Conservation (phyloP, 23 tunicate species). For the Corella eumyota region DNA sequence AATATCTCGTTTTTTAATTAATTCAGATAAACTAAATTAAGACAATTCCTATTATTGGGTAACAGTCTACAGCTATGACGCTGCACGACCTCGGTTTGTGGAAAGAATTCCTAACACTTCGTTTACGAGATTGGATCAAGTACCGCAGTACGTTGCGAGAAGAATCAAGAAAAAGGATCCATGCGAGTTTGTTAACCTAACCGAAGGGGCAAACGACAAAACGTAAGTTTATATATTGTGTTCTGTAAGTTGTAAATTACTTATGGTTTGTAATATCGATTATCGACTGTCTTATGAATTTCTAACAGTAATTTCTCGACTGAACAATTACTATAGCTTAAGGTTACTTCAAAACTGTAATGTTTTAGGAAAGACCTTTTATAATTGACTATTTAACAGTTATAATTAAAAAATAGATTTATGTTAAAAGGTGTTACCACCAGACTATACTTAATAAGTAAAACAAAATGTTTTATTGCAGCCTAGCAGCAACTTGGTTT, state of each 20-base stretch:
- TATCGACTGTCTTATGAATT: too few relatives aligned
- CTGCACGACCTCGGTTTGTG: slow-evolving; percentile 46
- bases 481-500: slow-evolving; percentile 26
- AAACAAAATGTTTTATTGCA: too few relatives aligned
- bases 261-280: too few relatives aligned
- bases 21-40: too few relatives aligned
- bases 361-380: too few relatives aligned
- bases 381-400: too few relatives aligned
- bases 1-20: background rate
- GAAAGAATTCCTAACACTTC: slow-evolving; percentile 15
- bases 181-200: slow-evolving; percentile 42
- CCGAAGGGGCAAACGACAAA: slow-evolving; percentile 5
- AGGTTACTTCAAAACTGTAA: too few relatives aligned
- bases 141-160: slow-evolving; percentile 29
- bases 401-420: too few relatives aligned
- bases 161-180: slow-evolving; percentile 29
- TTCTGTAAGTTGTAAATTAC: background rate
- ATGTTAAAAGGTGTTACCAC: too few relatives aligned
- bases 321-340: too few relatives aligned
- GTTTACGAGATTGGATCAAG: slow-evolving; percentile 27
- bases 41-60: background rate
- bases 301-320: too few relatives aligned
- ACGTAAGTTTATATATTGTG: slow-evolving; percentile 13
- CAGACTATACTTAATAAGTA: too few relatives aligned
- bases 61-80: slow-evolving; percentile 45